These are phyloP conservation scores for Apteryx mantelli DNA, from an alignment of 2,113 vertebrate species.

Conservation along the genomic window DNA sequence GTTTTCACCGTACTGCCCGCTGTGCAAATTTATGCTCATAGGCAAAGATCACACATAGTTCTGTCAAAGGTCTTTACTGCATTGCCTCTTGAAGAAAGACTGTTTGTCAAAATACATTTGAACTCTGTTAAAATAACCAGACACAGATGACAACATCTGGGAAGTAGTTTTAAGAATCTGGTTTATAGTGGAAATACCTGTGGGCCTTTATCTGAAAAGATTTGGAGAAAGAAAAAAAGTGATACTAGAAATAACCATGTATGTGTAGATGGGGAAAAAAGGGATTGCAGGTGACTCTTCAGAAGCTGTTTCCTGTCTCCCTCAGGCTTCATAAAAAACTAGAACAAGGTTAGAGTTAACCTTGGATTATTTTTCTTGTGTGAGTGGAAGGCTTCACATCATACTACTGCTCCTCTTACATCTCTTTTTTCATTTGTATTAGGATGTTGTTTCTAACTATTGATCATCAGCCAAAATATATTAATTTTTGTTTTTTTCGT, in stretches of 20 bases:
- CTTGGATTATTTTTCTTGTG: background rate
- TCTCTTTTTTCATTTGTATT: background rate
- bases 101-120: conserved; percentile 70
- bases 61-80: conserved; percentile 71
- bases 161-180: conserved; percentile 19
- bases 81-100: conserved; percentile 59
- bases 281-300: conserved; percentile 39
- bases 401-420: background rate
- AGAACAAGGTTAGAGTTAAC: conserved; percentile 54
- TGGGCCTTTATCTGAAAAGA: background rate
- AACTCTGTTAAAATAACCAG: conserved; percentile 61
- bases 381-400: background rate
- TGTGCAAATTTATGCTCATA: conserved; percentile 80
- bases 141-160: background rate
- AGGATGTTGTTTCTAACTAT: background rate
- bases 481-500: background rate
- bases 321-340: conserved; percentile 29
- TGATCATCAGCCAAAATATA: background rate
- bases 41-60: conserved; percentile 76
- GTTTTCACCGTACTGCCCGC: conserved; percentile 73
- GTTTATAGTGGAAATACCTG: conserved; percentile 50
- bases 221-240: background rate
- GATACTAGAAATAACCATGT: background rate
- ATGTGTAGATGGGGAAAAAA: background rate
- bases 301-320: conserved; percentile 39